Evolutionary conservation across 92 coral and sea anemone species (phyloP), one percentile per base, ranked within the genome.

Genomic region (Actinostola sp.): DNA sequence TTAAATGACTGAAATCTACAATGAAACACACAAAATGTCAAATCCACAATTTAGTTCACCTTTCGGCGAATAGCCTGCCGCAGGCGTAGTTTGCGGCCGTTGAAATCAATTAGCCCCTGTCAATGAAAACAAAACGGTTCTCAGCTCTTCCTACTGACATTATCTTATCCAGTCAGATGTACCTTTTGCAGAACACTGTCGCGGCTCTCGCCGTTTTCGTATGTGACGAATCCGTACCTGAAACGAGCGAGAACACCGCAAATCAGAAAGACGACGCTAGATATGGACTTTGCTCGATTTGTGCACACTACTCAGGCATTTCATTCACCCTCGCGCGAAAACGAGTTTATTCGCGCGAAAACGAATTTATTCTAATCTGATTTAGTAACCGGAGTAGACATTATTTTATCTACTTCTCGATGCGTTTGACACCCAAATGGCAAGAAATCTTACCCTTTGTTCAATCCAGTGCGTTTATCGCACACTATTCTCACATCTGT

Each of bases 141-240:
- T n/a, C n/a, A n/a, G n/a, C n/a, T n/a, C n/a, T n/a, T n/a, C n/a
- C n/a, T n/a, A n/a, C n/a, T n/a, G n/a, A n/a, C n/a, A n/a, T 39
- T 39, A 39, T 14, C 45, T 39, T 39, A 39, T 39, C 45, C 8
- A 39, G 45, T 15, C n/a, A n/a, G n/a, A n/a, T 33, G 16, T 53
- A 90, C 97, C 93, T 81, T 78, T 21, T 70, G 43, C 9, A 92
- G 34, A 0, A 89, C 64, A 38, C 70, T 72, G 48, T 86, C 80
- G 3, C 92, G 70, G 7, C 80, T 77, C 55, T 78, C 83, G 5
- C 39, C 60, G 2, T 68, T 81, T 0, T 76, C 86, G 61, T 78
- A 92, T 0, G 93, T 91, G 0, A 92, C 92, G 58, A 92, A 92
- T 10, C 97, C 97, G 62, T 86, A 92, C 0, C 97, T 92, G 75